Base-by-base conservation (phyloP, 2,113 vertebrate genomes). In the Mormoops blainvillei region DNA sequence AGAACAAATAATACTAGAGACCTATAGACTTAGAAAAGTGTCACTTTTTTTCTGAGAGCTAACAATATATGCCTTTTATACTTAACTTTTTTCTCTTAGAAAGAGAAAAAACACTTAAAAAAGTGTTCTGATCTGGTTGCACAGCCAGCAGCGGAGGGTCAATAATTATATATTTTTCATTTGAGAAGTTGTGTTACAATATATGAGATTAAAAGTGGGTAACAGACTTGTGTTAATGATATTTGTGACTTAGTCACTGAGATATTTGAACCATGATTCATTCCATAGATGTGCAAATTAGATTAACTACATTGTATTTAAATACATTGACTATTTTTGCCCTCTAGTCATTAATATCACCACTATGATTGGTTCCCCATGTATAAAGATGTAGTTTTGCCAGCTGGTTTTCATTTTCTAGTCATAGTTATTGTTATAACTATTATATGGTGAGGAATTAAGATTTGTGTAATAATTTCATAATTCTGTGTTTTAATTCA, bases 381-480 rank as follows among this genome's bases (percentile, higher is more conserved):
- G n/a, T 89, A 87, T 73, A 95, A 95, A 89, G 48, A 15, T 82
- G 7, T 61, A 87, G 14, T 82, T 93, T 95, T 92, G 54, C 67
- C 31, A 87, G 33, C 43, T 96, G 77, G 18, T 43, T 96, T 92
- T 84, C 41, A 81, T 97, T 95, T 89, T 36, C 84, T 6, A 84
- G 94, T 87, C 36, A 94, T 94, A n/a, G 63, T 94, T 89, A 85
- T 70, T 91, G 2, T 95, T 73, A 71, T 87, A 96, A 54, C 31
- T 78, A 45, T 52, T 91, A 41, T 58, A 70, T 82, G 80, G 18
- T 78, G 26, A 73, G 56, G 33, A 86, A 84, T 81, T 87, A 76
- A 92, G n/a, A 77, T 24, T 48, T 95, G 74, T 43, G 7, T 91
- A 94, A 78, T 67, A 54, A 4, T 94, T 97, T 78, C 0, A 13